Evolutionary conservation across 2,888 invertebrate genomes (phyloP).

Genomic region (Aquatica leii): DNA sequence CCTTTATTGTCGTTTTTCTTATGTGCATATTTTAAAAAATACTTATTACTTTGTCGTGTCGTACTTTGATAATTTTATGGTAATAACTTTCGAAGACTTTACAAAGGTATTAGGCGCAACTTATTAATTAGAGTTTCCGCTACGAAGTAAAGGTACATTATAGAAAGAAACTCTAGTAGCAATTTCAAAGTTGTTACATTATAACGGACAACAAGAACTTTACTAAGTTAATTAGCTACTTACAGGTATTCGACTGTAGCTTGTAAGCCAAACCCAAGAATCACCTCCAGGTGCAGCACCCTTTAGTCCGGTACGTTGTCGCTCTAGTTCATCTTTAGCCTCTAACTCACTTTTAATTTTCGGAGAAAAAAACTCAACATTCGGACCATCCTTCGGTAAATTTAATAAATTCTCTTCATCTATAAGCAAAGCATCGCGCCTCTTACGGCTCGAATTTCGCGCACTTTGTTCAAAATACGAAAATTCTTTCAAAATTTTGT

Average conservation of each 20-base stretch:
- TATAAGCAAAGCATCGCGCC: conserved; percentile 42
- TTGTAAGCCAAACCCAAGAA: conserved; percentile 87
- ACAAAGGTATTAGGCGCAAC: too few relatives aligned
- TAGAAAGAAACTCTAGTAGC: too few relatives aligned
- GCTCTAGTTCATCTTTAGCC: conserved; percentile 70
- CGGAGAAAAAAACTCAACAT: conserved; percentile 79
- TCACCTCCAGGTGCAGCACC: conserved; percentile 77
- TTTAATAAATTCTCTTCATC: conserved; percentile 51
- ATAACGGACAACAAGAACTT: too few relatives aligned
- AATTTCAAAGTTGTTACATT: too few relatives aligned
- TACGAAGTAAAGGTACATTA: too few relatives aligned
- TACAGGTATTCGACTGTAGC: conserved; percentile 87
- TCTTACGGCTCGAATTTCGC: conserved; percentile 27
- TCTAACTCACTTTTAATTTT: conserved; percentile 72
- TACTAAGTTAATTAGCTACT: conserved; percentile 49
- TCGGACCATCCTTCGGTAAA: conserved; percentile 59
- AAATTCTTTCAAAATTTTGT: conserved; percentile 49
- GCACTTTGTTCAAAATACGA: conserved; percentile 24
- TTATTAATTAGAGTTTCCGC: too few relatives aligned
- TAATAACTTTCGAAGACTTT: too few relatives aligned
- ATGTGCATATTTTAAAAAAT: too few relatives aligned
- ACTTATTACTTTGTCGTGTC: too few relatives aligned
- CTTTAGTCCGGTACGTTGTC: conserved; percentile 68
- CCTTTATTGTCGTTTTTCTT: too few relatives aligned
- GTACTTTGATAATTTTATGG: too few relatives aligned